These are phyloP conservation scores for Oceanodroma leucorhoa DNA, from an alignment of 2,797 vertebrate genomes.

Conservation along the genomic window DNA sequence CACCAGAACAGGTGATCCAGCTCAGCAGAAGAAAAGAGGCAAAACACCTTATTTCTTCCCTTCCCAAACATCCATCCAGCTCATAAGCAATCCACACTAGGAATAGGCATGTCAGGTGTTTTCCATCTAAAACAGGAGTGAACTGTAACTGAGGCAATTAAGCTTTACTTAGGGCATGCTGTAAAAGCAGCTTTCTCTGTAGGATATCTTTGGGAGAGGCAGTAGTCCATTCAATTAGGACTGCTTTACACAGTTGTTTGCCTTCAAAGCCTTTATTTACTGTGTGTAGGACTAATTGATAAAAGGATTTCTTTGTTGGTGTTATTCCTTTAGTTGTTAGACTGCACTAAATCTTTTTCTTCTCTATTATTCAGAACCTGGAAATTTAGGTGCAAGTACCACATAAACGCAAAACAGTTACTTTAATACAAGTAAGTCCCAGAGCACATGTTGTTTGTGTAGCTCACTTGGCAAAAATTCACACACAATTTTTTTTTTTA, in stretches of 20 bases:
- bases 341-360: neutral
- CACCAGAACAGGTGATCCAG: neutral
- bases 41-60: neutral
- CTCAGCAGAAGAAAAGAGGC: neutral
- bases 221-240: neutral
- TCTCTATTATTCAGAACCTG: neutral
- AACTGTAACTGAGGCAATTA: neutral
- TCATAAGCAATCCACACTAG: neutral
- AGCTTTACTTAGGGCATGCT: neutral
- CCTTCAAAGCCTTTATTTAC: neutral
- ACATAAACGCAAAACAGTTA: neutral
- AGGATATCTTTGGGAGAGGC: neutral
- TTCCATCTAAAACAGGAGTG: neutral
- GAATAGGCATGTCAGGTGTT: neutral
- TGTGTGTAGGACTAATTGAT: neutral
- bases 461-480: neutral
- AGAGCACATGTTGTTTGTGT: neutral
- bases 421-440: neutral
- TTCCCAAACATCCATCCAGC: neutral
- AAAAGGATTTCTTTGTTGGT: neutral
- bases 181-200: neutral
- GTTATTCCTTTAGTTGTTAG: neutral
- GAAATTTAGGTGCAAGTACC: neutral
- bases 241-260: neutral
- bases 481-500: neutral